Base-by-base conservation (phyloP, 2,797 vertebrate species). In the Myoxocephalus aenaeus region DNA sequence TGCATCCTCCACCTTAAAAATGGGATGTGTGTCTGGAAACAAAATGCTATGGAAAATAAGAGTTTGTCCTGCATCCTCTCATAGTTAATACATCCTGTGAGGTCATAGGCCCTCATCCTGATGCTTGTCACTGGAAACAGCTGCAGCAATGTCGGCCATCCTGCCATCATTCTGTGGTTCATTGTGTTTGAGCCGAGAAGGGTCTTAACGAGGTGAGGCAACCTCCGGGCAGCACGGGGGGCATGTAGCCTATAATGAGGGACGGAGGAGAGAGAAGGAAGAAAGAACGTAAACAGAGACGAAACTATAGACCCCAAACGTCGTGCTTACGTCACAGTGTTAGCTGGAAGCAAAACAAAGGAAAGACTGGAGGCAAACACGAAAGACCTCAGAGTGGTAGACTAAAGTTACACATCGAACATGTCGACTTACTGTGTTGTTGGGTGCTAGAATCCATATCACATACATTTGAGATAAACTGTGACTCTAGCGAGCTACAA, bases 51-150 rank as follows among this genome's bases (percentile, higher is more conserved):
- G 84, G 89, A 87, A 90, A 92, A 89, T 91, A 80, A 91, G 79
- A 80, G 83, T 54, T 89, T 92, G 77, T 70, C 91, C 92, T 94
- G 94, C 88, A 89, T 95, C 94, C 93, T 93, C 91, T 83, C 90
- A 92, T 88, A 89, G 89, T 90, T 53, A 73, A 86, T 40, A 71
- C 83, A 82, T 92, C 91, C 92, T 90, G 85, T 90, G 85, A 86
- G 83, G 85, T 90, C 84, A 81, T 11, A 20, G 53, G 69, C 75
- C 65, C 75, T 65, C 86, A 71, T 89, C 82, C 53, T 76, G 83
- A 82, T 53, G 70, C 79, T 80, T 2, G 77, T 81, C 80, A 27
- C 66, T 83, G 87, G 89, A 88, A 89, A 90, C 87, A 85, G 86
- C 86, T 83, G 83, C 77, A 80, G 51, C 67, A 25, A 14, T 38